A percentile compares a stretch with the other conserved stretches of the same genome.
Conservation (phyloP, 2,888 invertebrate genomes). For the Ashinkailepas kermadecensis region DNA sequence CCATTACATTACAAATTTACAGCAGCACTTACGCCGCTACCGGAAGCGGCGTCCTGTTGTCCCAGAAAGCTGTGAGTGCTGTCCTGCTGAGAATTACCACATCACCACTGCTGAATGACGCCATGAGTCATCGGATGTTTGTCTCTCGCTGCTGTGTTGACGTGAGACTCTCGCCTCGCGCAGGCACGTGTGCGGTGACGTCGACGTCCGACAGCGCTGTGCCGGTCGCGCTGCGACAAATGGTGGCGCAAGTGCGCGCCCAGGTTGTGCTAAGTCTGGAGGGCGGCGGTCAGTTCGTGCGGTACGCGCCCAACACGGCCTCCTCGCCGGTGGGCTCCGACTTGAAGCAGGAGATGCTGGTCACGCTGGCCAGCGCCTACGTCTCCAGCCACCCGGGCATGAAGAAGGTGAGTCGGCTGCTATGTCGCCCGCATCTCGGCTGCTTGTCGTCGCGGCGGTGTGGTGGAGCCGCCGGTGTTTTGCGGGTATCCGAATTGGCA, state of each 20-base stretch:
- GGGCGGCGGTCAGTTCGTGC: conserved; percentile 61
- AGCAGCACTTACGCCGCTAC: not conserved
- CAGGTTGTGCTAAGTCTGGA: conserved; percentile 65
- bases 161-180: too few relatives aligned
- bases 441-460: too few relatives aligned
- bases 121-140: not conserved
- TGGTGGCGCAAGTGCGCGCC: conserved; percentile 39
- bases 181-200: conserved; percentile 10
- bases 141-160: not conserved
- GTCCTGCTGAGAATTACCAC: too few relatives aligned
- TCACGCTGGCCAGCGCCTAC: conserved; percentile 34
- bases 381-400: conserved; percentile 34
- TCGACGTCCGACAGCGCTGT: conserved; percentile 12
- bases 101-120: too few relatives aligned
- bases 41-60: not conserved
- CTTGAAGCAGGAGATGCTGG: conserved; percentile 31
- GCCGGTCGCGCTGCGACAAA: not conserved
- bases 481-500: too few relatives aligned
- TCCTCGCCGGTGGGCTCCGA: conserved; percentile 33
- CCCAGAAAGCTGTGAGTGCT: too few relatives aligned
- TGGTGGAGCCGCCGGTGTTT: too few relatives aligned
- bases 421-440: too few relatives aligned
- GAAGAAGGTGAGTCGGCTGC: conserved; percentile 28
- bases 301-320: conserved; percentile 39
- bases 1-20: too few relatives aligned